These are phyloP conservation scores for Siphamia tubifer DNA, from an alignment of 2,113 vertebrate genomes.

Conservation along the genomic window DNA sequence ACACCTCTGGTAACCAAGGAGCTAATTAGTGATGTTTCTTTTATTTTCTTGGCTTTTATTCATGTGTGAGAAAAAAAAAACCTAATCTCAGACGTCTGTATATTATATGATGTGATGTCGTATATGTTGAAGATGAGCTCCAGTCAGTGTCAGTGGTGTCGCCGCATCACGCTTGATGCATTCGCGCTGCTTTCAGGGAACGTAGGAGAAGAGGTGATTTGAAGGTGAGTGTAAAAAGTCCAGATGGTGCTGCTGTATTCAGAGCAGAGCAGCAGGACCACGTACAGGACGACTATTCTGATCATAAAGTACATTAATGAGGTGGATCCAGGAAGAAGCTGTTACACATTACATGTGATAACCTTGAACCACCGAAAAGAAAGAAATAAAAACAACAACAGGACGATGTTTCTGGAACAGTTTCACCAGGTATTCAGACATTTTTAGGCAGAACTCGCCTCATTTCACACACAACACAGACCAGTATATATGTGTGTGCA, in stretches of 20 bases:
- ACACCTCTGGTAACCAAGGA: background rate
- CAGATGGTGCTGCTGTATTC: conserved; percentile 46
- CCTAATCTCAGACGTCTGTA: background rate
- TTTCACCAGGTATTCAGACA: background rate
- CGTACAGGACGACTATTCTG: background rate
- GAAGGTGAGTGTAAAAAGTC: conserved; percentile 41
- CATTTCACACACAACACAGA: background rate
- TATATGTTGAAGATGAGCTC: too few species aligned
- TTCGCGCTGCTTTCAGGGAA: background rate
- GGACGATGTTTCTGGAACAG: background rate
- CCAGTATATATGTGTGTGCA: background rate
- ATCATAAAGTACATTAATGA: background rate
- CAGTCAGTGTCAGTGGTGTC: too few species aligned
- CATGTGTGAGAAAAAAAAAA: too few species aligned
- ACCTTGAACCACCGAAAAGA: background rate
- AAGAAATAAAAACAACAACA: background rate
- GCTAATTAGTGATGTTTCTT: background rate
- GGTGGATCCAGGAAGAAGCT: background rate
- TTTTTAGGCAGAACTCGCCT: conserved; percentile 3
- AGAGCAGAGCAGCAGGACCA: conserved; percentile 5
- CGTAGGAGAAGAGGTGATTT: conserved; percentile 48
- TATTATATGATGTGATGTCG: too few species aligned
- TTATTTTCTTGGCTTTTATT: background rate
- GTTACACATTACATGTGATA: background rate
- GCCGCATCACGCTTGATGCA: too few species aligned